Conservation (phyloP, 1,140 invertebrate species). For the Hycleus cichorii region DNA sequence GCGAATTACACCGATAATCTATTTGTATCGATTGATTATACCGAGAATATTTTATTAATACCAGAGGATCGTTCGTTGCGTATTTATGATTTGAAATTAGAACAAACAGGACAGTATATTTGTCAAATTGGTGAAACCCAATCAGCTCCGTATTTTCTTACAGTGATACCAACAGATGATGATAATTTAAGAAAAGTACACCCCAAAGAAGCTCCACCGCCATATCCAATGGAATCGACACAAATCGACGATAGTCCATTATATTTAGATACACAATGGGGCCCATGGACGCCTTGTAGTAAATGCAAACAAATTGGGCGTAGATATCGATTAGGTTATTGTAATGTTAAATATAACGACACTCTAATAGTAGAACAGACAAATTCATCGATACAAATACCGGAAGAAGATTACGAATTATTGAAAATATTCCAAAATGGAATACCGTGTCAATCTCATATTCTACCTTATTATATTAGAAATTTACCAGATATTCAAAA, state of each 20-base stretch:
- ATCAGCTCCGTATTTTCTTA: slow-evolving; percentile 42
- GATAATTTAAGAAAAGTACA: slow-evolving; percentile 23
- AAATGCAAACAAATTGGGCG: slow-evolving; percentile 49
- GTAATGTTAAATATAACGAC: slow-evolving; percentile 41
- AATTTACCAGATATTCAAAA: slow-evolving; percentile 38
- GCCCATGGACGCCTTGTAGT: slow-evolving; percentile 55
- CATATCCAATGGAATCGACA: slow-evolving; percentile 30
- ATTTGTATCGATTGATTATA: slow-evolving; percentile 33
- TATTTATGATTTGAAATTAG: slow-evolving; percentile 43
- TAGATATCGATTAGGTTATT: slow-evolving; percentile 48
- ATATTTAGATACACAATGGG: slow-evolving; percentile 47
- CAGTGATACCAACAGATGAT: slow-evolving; percentile 39
- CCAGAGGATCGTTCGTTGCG: slow-evolving; percentile 40
- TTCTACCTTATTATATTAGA: slow-evolving; percentile 43
- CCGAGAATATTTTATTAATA: slow-evolving; percentile 42
- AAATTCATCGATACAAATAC: slow-evolving; percentile 1
- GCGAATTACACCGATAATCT: slow-evolving; percentile 28
- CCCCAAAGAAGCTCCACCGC: slow-evolving; percentile 25
- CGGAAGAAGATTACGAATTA: slow-evolving; percentile 27
- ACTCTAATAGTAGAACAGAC: background rate
- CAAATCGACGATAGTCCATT: slow-evolving; percentile 36
- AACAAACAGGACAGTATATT: slow-evolving; percentile 46
- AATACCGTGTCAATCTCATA: slow-evolving; percentile 53
- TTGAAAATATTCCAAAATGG: slow-evolving; percentile 46
- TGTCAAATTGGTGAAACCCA: slow-evolving; percentile 42